A percentile compares a stretch with the other conserved stretches of the same genome.
These are phyloP conservation scores for Mallateleia sp. DNA, from an alignment of 2,888 invertebrate species.

Conservation along the genomic window DNA sequence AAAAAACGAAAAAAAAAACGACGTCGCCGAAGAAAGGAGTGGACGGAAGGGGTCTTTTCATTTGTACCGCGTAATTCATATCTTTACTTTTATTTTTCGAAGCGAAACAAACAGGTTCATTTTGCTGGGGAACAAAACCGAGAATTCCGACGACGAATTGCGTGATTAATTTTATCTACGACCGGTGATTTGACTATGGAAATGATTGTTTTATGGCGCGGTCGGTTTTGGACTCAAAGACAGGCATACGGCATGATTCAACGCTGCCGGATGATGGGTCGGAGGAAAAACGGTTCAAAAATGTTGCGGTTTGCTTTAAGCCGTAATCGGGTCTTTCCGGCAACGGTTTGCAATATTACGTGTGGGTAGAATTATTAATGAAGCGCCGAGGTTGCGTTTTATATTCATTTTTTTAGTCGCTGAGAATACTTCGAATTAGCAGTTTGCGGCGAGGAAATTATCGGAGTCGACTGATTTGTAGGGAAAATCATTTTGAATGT, in stretches of 20 bases:
- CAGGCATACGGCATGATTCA: constrained; percentile 14
- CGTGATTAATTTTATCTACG: constrained; percentile 57
- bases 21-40: constrained; percentile 6
- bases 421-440: constrained; percentile 2
- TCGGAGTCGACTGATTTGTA: constrained; percentile 2
- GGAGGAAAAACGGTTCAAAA: constrained; percentile 43
- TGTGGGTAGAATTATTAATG: constrained; percentile 61
- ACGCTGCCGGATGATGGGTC: neutral
- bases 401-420: constrained; percentile 27
- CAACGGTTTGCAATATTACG: constrained; percentile 28
- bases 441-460: constrained; percentile 3
- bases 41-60: constrained; percentile 42
- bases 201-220: constrained; percentile 60
- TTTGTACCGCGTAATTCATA: constrained; percentile 58
- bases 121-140: constrained; percentile 35
- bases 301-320: constrained; percentile 51
- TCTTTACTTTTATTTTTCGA: constrained; percentile 41
- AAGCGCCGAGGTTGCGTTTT: constrained; percentile 34
- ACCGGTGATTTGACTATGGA: constrained; percentile 51
- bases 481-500: no score
- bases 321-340: constrained; percentile 39
- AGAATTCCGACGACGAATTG: constrained; percentile 45
- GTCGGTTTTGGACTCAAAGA: constrained; percentile 19
- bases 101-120: constrained; percentile 50
- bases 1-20: constrained; percentile 7